Conservation (phyloP, 2,113 vertebrate species). For the Potamarius usumacintae region DNA sequence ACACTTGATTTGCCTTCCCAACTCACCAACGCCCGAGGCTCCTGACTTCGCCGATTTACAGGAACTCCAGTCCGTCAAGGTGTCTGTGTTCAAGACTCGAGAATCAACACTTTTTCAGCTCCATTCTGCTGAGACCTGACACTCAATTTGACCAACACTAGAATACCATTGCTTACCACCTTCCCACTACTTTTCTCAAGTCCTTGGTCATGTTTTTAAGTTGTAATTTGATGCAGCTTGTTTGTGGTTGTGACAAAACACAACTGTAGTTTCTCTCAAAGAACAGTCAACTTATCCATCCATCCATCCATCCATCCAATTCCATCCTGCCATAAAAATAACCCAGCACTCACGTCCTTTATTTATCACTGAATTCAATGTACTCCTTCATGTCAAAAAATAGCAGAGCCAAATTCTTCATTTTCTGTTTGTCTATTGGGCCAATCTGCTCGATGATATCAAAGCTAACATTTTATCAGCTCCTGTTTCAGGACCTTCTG, state of each 20-base stretch:
- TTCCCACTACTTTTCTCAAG: not conserved
- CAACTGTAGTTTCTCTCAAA: not conserved
- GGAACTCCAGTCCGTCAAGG: not conserved
- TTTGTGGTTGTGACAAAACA: not conserved
- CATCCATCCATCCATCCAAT: not conserved
- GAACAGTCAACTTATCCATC: not conserved
- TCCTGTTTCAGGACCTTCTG: not conserved
- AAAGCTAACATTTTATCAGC: not conserved
- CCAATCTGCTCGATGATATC: not conserved
- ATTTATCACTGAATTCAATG: not conserved
- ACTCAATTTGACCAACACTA: not conserved
- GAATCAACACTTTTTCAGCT: not conserved
- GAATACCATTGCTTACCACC: not conserved
- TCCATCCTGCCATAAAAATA: not conserved
- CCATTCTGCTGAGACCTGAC: not conserved
- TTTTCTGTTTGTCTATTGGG: not conserved
- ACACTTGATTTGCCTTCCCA: not conserved
- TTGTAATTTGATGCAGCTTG: not conserved
- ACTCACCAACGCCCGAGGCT: not conserved
- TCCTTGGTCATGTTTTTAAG: no score
- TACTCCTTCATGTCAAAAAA: not conserved
- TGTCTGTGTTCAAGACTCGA: not conserved
- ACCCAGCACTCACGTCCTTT: not conserved
- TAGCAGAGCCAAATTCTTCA: not conserved
- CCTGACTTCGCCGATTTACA: not conserved